Conservation (phyloP, 2,113 vertebrate genomes). For the Lasiurus borealis region DNA sequence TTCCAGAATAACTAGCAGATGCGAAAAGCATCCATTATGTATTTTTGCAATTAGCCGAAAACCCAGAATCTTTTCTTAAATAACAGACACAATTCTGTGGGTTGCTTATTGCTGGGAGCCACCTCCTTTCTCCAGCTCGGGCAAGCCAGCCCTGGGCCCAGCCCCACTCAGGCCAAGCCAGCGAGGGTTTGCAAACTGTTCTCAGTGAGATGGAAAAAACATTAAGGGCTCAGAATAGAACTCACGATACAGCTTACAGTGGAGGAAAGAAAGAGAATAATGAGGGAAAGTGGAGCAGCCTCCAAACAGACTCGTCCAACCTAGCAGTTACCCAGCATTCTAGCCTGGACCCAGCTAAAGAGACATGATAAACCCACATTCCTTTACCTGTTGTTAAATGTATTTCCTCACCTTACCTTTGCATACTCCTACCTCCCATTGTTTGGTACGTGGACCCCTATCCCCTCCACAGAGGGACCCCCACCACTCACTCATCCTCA, state of each 20-base stretch:
- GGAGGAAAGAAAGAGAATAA: background rate
- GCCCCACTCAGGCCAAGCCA: slow-evolving; percentile 72
- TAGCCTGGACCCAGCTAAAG: background rate
- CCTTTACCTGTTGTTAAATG: background rate
- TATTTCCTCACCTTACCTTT: background rate
- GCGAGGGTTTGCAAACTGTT: slow-evolving; percentile 79
- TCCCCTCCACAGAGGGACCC: background rate
- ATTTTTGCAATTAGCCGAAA: slow-evolving; percentile 89
- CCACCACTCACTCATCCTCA: background rate
- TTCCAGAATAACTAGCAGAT: slow-evolving; percentile 86
- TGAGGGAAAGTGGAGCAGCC: background rate
- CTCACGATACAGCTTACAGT: slow-evolving; percentile 59
- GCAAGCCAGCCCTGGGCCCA: slow-evolving; percentile 50
- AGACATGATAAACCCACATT: background rate
- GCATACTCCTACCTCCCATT: background rate
- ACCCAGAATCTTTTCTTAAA: slow-evolving; percentile 87
- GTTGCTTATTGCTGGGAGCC: slow-evolving; percentile 84
- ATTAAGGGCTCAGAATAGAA: slow-evolving; percentile 77
- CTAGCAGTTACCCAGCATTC: background rate
- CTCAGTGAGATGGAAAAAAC: slow-evolving; percentile 82
- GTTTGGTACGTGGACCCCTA: background rate
- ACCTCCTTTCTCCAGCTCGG: slow-evolving; percentile 73
- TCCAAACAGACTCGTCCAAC: background rate
- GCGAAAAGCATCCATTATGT: slow-evolving; percentile 87
- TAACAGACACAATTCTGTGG: slow-evolving; percentile 87